phyloP scores from a whole-genome alignment of 2,797 vertebrate genomes.

The Gymnodraco acuticeps region DNA sequence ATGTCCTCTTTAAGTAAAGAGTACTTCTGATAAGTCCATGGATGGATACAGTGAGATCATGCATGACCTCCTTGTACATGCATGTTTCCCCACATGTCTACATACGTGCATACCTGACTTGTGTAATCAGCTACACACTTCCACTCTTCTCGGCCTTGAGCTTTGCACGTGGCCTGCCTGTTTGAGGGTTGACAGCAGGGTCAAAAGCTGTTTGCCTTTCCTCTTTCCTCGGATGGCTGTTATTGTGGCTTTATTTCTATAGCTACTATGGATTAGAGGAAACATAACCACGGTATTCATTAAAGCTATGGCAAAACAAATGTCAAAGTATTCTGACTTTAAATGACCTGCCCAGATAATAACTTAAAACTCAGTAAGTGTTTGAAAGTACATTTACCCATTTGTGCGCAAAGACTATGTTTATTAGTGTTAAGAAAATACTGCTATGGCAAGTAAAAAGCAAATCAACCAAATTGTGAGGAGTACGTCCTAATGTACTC shows the following conservation, averaged over 20 bases:
- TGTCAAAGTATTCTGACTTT: not conserved
- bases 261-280: not conserved
- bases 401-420: no score
- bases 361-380: no score
- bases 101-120: not conserved
- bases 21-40: not conserved
- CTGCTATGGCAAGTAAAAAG: no score
- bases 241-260: not conserved
- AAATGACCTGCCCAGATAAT: not conserved
- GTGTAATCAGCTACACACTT: conserved; percentile 48
- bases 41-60: not conserved
- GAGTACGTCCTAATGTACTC: not conserved
- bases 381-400: no score
- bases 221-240: not conserved
- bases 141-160: conserved; percentile 62
- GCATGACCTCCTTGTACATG: not conserved
- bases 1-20: no score
- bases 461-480: not conserved
- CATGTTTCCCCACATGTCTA: conserved; percentile 16
- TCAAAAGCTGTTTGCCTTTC: conserved; percentile 23
- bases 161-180: conserved; percentile 40
- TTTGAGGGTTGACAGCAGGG: conserved; percentile 12
- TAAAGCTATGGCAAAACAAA: not conserved
- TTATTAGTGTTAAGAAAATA: no score
- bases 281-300: not conserved